Percentiles rank a stretch among this genome's conserved stretches.
phyloP scores from a whole-genome alignment of 2,888 invertebrate species.

The Neoitamus cyanurus region DNA sequence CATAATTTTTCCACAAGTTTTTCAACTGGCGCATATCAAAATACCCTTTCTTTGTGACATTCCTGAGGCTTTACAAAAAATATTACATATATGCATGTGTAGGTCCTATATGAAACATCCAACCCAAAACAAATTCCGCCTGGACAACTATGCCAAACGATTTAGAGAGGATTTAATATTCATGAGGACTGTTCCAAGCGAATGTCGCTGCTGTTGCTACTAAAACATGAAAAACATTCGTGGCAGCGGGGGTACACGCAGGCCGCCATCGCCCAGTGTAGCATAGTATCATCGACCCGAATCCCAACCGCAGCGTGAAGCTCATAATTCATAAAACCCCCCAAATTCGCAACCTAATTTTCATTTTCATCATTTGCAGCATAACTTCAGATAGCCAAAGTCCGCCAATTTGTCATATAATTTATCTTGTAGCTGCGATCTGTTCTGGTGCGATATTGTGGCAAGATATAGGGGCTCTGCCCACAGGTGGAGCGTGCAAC shows the following conservation, averaged over 20 bases:
- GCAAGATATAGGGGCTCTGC: not conserved
- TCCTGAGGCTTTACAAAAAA: too few relatives aligned
- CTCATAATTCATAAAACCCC: not conserved
- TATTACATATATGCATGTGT: too few relatives aligned
- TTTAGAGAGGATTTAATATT: not conserved
- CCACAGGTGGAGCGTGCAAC: constrained; percentile 32
- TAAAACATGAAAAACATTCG: not conserved
- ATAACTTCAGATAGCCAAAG: constrained; percentile 6
- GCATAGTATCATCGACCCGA: not conserved
- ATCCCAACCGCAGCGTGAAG: not conserved
- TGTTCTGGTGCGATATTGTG: constrained; percentile 18
- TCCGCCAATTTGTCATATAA: constrained; percentile 38
- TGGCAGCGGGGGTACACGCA: not conserved
- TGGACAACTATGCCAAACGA: not conserved
- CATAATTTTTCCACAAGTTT: too few relatives aligned
- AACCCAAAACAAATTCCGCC: not conserved
- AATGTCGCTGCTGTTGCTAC: not conserved
- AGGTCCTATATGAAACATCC: not conserved
- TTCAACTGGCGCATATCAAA: too few relatives aligned
- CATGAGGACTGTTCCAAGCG: not conserved
- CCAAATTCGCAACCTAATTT: constrained; percentile 37
- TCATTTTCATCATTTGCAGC: constrained; percentile 38
- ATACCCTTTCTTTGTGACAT: too few relatives aligned
- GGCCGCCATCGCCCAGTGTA: not conserved
- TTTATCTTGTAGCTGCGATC: constrained; percentile 25